Base-by-base conservation (phyloP, 2,888 invertebrate species). In the Acrobasis suavella region DNA sequence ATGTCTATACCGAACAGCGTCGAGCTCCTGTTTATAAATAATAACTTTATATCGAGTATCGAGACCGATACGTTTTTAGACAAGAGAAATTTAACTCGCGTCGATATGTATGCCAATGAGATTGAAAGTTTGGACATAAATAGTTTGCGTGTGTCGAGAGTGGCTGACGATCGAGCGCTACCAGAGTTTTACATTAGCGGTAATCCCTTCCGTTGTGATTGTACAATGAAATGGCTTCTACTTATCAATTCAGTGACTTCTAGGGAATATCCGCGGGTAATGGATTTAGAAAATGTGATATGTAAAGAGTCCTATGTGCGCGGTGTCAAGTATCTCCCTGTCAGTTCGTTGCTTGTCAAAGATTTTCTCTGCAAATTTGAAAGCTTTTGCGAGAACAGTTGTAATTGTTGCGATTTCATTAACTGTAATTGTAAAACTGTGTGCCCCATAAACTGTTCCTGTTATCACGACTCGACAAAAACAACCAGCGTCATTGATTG, bases 351-450 rank as follows among this genome's bases (percentile, higher is more conserved):
- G 1, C 95, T 95, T 67, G 93, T 96, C 54, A 95, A 96, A 74
- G 97, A 98, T 82, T 98, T 98, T 86, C 94, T 98, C 69, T 98
- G 98, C 86, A 96, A 95, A 74, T 98, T 98, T 88, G 96, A 97
- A 74, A 95, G 95, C 42, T 96, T 98, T 82, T 98, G 98, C 85
- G 97, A 97, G 75, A 96, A 97, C 42, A 93, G 96, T 52, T 98
- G 98, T 83, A 96, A 97, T 80, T 98, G 98, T 89, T 98, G 98
- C 88, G 98, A 98, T 83, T 98, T 97, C 86, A 97, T 97, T 85
- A 96, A 96, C 67, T 98, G 98, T 89, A 97, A 97, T 87, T 98
- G 98, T 88, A 97, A 98, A 92, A 96, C 97, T 95, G 96, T 96
- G 68, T 98, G 98, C 80, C 98, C 98, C 8, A 94, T 94, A 72